phyloP scores from a whole-genome alignment of 2,797 vertebrate genomes.

The Alosa sapidissima region DNA sequence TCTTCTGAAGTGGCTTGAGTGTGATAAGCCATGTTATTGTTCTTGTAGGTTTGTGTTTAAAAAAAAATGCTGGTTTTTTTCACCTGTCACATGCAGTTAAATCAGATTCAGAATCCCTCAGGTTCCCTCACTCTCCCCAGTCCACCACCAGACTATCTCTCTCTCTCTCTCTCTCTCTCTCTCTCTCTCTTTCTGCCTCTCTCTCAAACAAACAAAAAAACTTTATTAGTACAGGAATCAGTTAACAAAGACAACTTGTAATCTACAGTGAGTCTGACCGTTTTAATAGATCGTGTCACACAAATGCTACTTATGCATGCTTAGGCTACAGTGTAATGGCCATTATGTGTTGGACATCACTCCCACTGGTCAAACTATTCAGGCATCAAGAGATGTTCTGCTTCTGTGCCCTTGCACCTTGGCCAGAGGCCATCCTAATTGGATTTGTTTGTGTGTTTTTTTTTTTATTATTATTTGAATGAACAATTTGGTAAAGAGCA shows the following conservation, averaged over 20 bases:
- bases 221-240: background rate
- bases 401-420: background rate
- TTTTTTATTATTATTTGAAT: background rate
- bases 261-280: background rate
- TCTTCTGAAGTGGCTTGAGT: background rate
- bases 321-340: background rate
- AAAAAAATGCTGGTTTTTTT: background rate
- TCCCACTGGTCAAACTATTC: background rate
- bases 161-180: too few species aligned
- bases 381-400: background rate
- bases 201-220: background rate
- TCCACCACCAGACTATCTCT: background rate
- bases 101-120: background rate
- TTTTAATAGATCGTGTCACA: background rate
- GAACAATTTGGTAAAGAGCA: background rate
- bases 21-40: background rate
- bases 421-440: background rate
- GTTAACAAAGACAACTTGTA: too few species aligned
- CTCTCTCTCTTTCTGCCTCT: too few species aligned
- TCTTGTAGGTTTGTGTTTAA: background rate
- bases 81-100: background rate
- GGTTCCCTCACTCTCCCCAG: background rate
- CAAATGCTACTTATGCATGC: background rate
- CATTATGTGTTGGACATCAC: background rate
- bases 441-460: background rate